A percentile compares a stretch with the other conserved stretches of the same genome.
Conservation (phyloP, 2,113 vertebrate species). For the Cyprinodon variegatus region DNA sequence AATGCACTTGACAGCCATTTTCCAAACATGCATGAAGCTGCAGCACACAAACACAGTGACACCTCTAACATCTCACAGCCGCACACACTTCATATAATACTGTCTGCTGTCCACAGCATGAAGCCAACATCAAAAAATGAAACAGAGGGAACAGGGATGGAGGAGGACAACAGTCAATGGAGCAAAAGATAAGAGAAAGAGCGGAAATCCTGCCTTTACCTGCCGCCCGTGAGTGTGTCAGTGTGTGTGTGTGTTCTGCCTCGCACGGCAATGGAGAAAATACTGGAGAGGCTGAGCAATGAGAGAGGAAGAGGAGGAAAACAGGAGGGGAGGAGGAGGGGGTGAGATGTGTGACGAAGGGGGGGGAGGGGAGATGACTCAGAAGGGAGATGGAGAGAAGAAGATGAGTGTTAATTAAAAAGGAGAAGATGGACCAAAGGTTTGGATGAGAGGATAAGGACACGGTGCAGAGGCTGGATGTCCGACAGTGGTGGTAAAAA, state of each 20-base stretch:
- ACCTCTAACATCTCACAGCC: constrained; percentile 14
- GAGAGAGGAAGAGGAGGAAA: constrained; percentile 37
- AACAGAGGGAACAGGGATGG: constrained; percentile 1
- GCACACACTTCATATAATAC: constrained; percentile 27
- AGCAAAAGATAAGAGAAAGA: constrained; percentile 33
- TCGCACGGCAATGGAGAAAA: constrained; percentile 62
- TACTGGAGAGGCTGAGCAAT: constrained; percentile 56
- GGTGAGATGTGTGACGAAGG: constrained; percentile 55
- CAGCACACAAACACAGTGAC: constrained; percentile 19
- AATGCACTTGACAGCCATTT: constrained; percentile 20
- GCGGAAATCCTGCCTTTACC: constrained; percentile 68
- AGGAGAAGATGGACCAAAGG: constrained; percentile 53
- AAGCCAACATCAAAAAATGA: constrained; percentile 1
- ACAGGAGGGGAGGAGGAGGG: constrained; percentile 48
- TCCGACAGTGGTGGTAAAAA: constrained; percentile 52
- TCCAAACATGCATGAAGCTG: constrained; percentile 17
- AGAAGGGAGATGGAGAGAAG: constrained; percentile 69
- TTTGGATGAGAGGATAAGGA: constrained; percentile 56
- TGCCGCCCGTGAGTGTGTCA: constrained; percentile 60
- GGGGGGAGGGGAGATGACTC: constrained; percentile 77
- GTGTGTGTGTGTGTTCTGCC: constrained; percentile 57
- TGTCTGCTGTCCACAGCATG: neutral
- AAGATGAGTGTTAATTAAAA: constrained; percentile 69
- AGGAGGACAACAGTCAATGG: constrained; percentile 7
- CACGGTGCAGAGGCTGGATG: constrained; percentile 39